Base-by-base conservation (phyloP, 2,113 vertebrate genomes). In the Peromyscus californicus region DNA sequence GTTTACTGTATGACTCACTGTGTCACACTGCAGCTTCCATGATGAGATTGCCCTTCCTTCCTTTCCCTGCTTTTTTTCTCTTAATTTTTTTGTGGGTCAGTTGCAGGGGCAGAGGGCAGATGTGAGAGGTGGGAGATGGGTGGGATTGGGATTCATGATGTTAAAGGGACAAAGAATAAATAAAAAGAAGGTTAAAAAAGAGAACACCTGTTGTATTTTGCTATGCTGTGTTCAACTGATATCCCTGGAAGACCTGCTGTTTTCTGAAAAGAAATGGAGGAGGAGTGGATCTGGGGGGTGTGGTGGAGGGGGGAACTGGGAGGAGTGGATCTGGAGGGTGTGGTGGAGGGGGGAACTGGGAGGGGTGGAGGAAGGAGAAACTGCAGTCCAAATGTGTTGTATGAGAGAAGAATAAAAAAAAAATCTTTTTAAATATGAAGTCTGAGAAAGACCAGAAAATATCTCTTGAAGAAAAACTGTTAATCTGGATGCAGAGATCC, bases 361-460 rank as follows among this genome's bases (percentile, higher is more conserved):
- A n/a, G 69, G 33, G 3, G 36, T 10, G 19, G 70, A 39, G 70
- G 36, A 39, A n/a, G 15, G 70, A 39, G 19, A 72, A 72, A 21
- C 17, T n/a, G n/a, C 17, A 4, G 17, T 21, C 7, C 19, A 39
- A 39, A 72, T 39, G 36, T n/a, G 7, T n/a, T 36, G 16, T n/a
- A 72, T 39, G 7, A 22, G 19, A 74, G 36, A 74, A 39, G 70
- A 74, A 74, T 74, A 4, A 19, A n/a, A 72, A 65, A 67, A 65
- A n/a, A 10, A n/a, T 22, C 1, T 78, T 90, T 80, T 39, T 36
- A 59, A 86, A 93, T 59, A 26, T 11, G 24, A 89, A 13, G 3
- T 91, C 48, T 95, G 75, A 76, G n/a, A 74, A 93, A 89, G 9
- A 63, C 61, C 78, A 90, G 45, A 67, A 94, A 94, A 31, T 78